Percentiles rank a stretch among this genome's conserved stretches.
phyloP scores from a whole-genome alignment of 2,113 vertebrate genomes.

The Xyrauchen texanus region DNA sequence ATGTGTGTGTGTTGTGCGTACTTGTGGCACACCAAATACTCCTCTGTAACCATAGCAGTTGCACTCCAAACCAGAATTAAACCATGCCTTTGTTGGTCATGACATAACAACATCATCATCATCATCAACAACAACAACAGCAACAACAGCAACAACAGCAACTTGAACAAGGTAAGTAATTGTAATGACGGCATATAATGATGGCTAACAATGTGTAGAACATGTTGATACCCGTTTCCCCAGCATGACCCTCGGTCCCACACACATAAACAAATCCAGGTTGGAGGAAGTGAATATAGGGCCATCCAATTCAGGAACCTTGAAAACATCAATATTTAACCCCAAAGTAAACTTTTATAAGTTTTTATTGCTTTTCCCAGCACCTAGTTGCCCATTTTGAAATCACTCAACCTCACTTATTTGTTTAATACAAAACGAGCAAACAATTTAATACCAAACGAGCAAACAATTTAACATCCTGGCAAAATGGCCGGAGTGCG shows the following conservation, averaged over 20 bases:
- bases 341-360: slow-evolving; percentile 62
- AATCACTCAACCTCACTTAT: slow-evolving; percentile 69
- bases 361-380: slow-evolving; percentile 19
- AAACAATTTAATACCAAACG: slow-evolving; percentile 66
- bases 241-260: slow-evolving; percentile 31
- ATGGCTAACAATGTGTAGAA: slow-evolving; percentile 26
- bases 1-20: slow-evolving; percentile 3
- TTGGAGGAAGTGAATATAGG: slow-evolving; percentile 19
- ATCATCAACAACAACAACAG: slow-evolving; percentile 8
- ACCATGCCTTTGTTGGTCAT: slow-evolving; percentile 38
- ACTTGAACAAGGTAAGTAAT: slow-evolving; percentile 28
- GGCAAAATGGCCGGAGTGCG: background rate
- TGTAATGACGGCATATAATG: background rate
- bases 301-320: slow-evolving; percentile 51
- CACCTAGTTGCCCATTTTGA: slow-evolving; percentile 51
- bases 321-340: slow-evolving; percentile 61
- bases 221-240: slow-evolving; percentile 39
- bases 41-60: slow-evolving; percentile 29
- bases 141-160: background rate
- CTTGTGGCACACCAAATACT: slow-evolving; percentile 35
- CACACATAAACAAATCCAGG: slow-evolving; percentile 46
- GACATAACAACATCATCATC: slow-evolving; percentile 44
- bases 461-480: slow-evolving; percentile 49
- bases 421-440: slow-evolving; percentile 62
- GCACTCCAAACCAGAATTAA: slow-evolving; percentile 32